A percentile compares a stretch with the other conserved stretches of the same genome.
Conservation (phyloP, 1,140 invertebrate genomes). For the Portunus trituberculatus region DNA sequence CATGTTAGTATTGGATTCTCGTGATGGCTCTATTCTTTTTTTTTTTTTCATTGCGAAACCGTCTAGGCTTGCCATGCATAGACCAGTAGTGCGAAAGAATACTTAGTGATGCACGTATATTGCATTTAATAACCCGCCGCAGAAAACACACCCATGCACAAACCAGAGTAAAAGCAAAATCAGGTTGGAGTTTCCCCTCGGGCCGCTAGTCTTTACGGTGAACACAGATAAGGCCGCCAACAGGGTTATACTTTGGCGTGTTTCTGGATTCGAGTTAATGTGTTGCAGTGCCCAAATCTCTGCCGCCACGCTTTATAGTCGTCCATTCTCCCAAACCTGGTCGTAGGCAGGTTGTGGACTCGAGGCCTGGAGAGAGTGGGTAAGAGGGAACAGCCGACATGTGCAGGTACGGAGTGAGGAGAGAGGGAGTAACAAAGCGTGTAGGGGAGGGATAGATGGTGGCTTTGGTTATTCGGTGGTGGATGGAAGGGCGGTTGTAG, state of each 20-base stretch:
- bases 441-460: not conserved
- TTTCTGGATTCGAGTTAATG: slow-evolving; percentile 18
- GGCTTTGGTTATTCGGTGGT: not conserved
- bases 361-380: not conserved
- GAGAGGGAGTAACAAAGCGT: not conserved
- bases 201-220: not conserved
- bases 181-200: not conserved
- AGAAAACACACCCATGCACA: no score
- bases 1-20: no score
- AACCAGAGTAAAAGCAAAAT: no score
- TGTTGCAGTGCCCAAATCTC: not conserved
- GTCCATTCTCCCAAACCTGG: not conserved
- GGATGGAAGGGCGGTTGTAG: not conserved
- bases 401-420: not conserved
- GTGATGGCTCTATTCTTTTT: no score
- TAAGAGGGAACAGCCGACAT: not conserved
- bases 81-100: no score
- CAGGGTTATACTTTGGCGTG: not conserved
- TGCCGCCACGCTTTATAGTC: slow-evolving; percentile 8
- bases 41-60: no score
- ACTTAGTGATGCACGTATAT: no score
- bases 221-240: not conserved
- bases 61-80: no score
- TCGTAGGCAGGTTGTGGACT: not conserved
- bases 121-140: no score